These are phyloP conservation scores for Rhipidura dahli DNA, from an alignment of 2,113 vertebrate genomes.

Conservation along the genomic window DNA sequence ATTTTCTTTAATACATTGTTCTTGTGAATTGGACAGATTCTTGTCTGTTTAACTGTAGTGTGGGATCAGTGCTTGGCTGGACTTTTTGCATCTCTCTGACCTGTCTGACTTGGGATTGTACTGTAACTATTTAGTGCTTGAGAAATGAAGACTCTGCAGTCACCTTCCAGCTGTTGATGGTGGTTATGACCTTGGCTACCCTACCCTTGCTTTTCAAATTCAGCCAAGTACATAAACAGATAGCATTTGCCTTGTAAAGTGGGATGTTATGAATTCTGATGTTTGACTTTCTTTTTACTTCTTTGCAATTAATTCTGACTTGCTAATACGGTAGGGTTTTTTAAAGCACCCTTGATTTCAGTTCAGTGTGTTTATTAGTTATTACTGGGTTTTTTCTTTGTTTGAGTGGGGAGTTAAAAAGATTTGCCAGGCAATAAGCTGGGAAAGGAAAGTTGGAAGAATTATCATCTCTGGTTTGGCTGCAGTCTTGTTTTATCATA, in stretches of 20 bases:
- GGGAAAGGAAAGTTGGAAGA: conserved; percentile 2
- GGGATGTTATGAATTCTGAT: not conserved
- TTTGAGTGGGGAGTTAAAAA: not conserved
- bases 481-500: not conserved
- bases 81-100: not conserved
- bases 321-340: not conserved
- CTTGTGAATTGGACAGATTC: not conserved
- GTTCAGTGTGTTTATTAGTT: not conserved
- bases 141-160: not conserved
- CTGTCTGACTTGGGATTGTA: not conserved
- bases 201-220: not conserved
- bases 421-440: conserved; percentile 1
- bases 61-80: not conserved
- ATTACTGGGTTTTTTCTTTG: not conserved
- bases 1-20: not conserved
- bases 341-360: not conserved
- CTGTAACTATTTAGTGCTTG: not conserved
- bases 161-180: not conserved
- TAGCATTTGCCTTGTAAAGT: not conserved
- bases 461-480: conserved; percentile 4
- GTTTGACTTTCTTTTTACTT: not conserved
- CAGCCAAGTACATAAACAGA: not conserved
- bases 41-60: not conserved
- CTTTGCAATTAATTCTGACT: not conserved
- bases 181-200: not conserved